Evolutionary conservation across 37 sponge, comb jelly and placozoan species (phyloP), one percentile per base, ranked within the genome.

Genomic region (Cladorhizidae sp.): DNA sequence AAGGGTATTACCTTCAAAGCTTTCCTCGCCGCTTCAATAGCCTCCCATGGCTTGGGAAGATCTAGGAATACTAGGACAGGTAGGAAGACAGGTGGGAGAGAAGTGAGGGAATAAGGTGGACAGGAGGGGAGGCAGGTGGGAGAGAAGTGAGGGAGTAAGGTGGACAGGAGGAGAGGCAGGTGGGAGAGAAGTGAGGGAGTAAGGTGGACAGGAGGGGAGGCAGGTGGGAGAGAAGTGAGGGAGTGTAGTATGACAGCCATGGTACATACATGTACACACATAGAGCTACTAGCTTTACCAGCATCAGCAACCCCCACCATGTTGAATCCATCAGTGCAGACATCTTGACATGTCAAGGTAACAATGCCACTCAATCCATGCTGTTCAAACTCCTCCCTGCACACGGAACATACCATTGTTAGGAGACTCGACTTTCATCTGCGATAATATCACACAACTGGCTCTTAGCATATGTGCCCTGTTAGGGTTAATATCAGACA

Each of bases 11-110:
- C 89, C 55, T 89, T 92, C 2, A 95, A 29, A 31, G 90, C 89
- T 72, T 28, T 32, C 43, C 70, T 81, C 6, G 90, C 90, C 18
- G 70, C n/a, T 20, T 72, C 77, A 31, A 96, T 79, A 17, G 97
- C 97, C 55, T 94, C 90, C 95, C 96, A 93, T 1, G 99, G 97
- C 28, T 57, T 72, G 0, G 99, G 99, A 3, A 98, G 76, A 50
- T 98, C 99, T 1, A 98, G 82, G 55, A 98, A 95, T 54, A 98
- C 95, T 83, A 57, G 37, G 12, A 18, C 3, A 28, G 7, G 12
- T 26, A 59, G 28, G 15, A 12, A 18, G 61, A 59, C 5, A 18
- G 28, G 49, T 12, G 49, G 49, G 49, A 9, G 49, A 45, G 9
- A 9, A 45, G 49, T 5, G 9, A 45, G 49, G 49, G 49, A 45